phyloP scores from a whole-genome alignment of 2,113 vertebrate genomes.

The Gasterosteus nipponicus region DNA sequence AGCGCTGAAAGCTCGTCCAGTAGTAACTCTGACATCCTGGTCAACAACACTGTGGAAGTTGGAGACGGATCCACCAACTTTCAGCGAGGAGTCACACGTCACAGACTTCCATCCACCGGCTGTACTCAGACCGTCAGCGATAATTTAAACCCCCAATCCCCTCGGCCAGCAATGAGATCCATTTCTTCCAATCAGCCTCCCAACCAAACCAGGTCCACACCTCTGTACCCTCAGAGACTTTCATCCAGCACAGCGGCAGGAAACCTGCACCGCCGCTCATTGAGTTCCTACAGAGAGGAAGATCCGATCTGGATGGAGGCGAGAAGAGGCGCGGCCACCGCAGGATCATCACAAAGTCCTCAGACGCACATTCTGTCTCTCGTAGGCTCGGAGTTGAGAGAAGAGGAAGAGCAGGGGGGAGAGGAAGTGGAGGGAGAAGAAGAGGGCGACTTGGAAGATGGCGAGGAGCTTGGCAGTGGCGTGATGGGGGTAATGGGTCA shows the following conservation, averaged over 20 bases:
- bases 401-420: slow-evolving; percentile 35
- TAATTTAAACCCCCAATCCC: slow-evolving; percentile 8
- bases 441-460: slow-evolving; percentile 75
- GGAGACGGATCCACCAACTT: slow-evolving; percentile 35
- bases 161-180: not conserved
- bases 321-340: slow-evolving; percentile 19
- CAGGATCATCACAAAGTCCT: not conserved
- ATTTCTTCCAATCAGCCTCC: slow-evolving; percentile 17
- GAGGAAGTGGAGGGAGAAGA: slow-evolving; percentile 45
- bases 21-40: slow-evolving; percentile 49
- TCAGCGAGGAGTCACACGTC: slow-evolving; percentile 39
- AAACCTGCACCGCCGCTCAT: slow-evolving; percentile 12
- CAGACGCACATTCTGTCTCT: slow-evolving; percentile 24
- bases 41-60: slow-evolving; percentile 32
- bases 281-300: slow-evolving; percentile 26
- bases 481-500: slow-evolving; percentile 48
- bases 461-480: slow-evolving; percentile 77
- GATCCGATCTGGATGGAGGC: slow-evolving; percentile 61
- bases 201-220: slow-evolving; percentile 28
- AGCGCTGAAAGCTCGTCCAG: slow-evolving; percentile 52
- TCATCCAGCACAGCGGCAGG: slow-evolving; percentile 25
- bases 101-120: slow-evolving; percentile 8
- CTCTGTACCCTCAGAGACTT: slow-evolving; percentile 35
- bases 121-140: slow-evolving; percentile 4
- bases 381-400: slow-evolving; percentile 53